Conservation (phyloP, 2,888 invertebrate species). For the Trissolcus japonicus region DNA sequence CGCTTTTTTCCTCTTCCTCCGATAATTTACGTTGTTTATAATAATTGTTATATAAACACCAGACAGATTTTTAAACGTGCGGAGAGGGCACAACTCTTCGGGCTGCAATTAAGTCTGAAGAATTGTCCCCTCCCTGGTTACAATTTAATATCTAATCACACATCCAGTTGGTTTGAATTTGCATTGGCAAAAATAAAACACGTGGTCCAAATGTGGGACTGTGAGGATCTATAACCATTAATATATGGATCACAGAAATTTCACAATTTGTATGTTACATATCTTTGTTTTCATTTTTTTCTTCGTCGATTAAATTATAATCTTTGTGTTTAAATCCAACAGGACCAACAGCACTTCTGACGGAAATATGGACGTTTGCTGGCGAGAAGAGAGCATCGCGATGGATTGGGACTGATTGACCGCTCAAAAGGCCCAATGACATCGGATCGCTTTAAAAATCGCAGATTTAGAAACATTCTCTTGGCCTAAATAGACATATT, state of each 20-base stretch:
- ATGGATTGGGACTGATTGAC: constrained; percentile 38
- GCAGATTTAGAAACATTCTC: constrained; percentile 20
- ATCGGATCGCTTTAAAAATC: constrained; percentile 47
- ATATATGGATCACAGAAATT: constrained; percentile 2
- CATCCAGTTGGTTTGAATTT: constrained; percentile 8
- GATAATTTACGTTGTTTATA: constrained; percentile 64
- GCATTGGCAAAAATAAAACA: constrained; percentile 14
- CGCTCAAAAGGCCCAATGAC: constrained; percentile 45
- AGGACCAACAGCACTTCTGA: constrained; percentile 23
- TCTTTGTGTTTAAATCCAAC: background rate
- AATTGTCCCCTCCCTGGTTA: constrained; percentile 5
- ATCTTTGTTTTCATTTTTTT: no score
- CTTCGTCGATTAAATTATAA: no score
- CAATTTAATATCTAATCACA: constrained; percentile 20
- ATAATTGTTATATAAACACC: constrained; percentile 51
- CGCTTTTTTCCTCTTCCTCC: constrained; percentile 51
- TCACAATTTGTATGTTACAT: background rate
- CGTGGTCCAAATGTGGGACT: constrained; percentile 12
- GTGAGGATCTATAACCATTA: background rate
- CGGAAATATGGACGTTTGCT: constrained; percentile 61
- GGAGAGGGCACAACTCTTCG: background rate
- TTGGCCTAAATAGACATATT: constrained; percentile 72
- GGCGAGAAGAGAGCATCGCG: constrained; percentile 13
- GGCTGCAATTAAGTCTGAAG: no score
- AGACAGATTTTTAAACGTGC: constrained; percentile 57